Evolutionary conservation across 1,140 invertebrate genomes (phyloP), one percentile per base, ranked within the genome.

Genomic region (Drosophila rhopaloa): DNA sequence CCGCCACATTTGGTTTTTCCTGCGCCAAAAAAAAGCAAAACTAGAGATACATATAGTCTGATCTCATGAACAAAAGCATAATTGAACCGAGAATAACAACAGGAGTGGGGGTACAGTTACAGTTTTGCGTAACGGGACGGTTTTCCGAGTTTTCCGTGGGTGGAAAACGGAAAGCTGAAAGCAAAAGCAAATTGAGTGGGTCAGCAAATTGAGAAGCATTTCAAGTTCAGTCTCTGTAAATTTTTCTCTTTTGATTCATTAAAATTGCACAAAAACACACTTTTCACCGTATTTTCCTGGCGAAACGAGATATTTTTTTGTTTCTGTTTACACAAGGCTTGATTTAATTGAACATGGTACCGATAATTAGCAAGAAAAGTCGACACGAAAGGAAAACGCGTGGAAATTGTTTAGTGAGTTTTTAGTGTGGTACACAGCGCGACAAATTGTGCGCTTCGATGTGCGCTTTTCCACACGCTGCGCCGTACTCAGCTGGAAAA

Each of bases 391-490:
- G 29, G 66, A 71, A 57, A 71, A 71, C 67, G 66, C 66, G 67
- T 70, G 67, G 53, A 70, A 71, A 71, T 50, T 41, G 66, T 58
- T 57, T 37, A 50, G 65, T 14, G 19, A 38, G 14, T 57, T 41
- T 71, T 58, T 51, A 41, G 38, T 43, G 55, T 27, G 44, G 29
- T 67, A 76, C 73, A 56, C 70, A 66, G 56, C 55, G 73, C 62
- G 47, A 77, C 58, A 79, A 88, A 68, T 76, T 67, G 81, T 70
- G 60, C 54, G 80, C 75, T 76, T 50, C 62, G 83, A 68, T 86
- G 79, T 86, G 79, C 79, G 83, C 83, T 83, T 73, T 79, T 86
- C 83, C 79, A 86, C 82, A 86, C 82, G 84, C 83, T 88, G 79
- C 67, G 71, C 77, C 71, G 79, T 83, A 86, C 82, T 88, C 84